These are phyloP conservation scores for Hipparchia sbordonii DNA, from an alignment of 2,888 invertebrate species.

Conservation along the genomic window DNA sequence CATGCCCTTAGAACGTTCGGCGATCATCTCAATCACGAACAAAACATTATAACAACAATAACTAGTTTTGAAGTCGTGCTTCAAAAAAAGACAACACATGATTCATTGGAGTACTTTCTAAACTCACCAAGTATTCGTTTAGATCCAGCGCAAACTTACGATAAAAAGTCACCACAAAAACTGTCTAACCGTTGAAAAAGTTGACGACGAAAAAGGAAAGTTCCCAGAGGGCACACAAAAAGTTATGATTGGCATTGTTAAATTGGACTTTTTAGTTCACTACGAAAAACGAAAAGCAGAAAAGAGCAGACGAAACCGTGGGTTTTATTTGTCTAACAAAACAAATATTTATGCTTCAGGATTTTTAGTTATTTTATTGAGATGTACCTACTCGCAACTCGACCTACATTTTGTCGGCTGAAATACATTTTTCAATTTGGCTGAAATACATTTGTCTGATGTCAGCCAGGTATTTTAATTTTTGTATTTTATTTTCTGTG, in stretches of 20 bases:
- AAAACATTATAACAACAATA: conserved; percentile 31
- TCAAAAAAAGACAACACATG: conserved; percentile 57
- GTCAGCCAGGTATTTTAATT: neutral
- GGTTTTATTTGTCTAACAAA: conserved; percentile 6
- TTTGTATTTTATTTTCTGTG: neutral
- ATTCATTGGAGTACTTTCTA: conserved; percentile 38
- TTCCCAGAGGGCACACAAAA: conserved; percentile 8
- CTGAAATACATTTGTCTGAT: conserved; percentile 2
- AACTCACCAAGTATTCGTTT: conserved; percentile 57
- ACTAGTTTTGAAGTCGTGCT: conserved; percentile 65
- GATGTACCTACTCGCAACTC: neutral
- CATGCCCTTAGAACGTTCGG: conserved; percentile 32
- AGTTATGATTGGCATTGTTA: conserved; percentile 10
- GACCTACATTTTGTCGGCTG: neutral
- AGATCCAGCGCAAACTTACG: conserved; percentile 15
- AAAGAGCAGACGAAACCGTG: neutral
- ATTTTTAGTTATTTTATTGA: conserved; percentile 4
- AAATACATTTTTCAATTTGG: neutral
- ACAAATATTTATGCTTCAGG: neutral
- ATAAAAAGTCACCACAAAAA: conserved; percentile 35
- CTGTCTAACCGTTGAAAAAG: conserved; percentile 39
- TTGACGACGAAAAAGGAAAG: conserved; percentile 12
- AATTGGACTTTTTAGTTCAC: conserved; percentile 12
- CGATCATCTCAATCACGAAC: conserved; percentile 37
- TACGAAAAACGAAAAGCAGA: conserved; percentile 1